These are phyloP conservation scores for Melanotaenia parkinsoni DNA, from an alignment of 2,797 vertebrate species.

Conservation along the genomic window DNA sequence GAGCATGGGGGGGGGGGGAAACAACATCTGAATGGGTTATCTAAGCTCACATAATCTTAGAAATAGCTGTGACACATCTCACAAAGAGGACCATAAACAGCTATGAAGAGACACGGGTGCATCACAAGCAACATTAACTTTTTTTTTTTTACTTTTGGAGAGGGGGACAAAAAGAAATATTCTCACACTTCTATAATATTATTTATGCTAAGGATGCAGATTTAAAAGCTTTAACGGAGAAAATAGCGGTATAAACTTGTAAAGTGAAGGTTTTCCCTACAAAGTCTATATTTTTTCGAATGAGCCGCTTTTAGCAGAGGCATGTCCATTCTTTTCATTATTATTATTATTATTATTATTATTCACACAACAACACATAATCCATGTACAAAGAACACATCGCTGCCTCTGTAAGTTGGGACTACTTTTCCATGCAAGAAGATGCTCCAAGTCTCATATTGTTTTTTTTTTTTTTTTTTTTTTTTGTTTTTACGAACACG, in stretches of 20 bases:
- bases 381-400: constrained; percentile 6
- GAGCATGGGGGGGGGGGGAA: neutral
- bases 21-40: constrained; percentile 5
- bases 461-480: too few relatives aligned
- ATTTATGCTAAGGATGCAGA: neutral
- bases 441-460: neutral
- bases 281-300: too few relatives aligned
- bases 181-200: neutral
- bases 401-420: neutral
- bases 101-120: neutral
- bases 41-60: neutral
- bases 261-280: neutral
- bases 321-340: neutral
- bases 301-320: too few relatives aligned
- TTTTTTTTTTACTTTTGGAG: too few relatives aligned
- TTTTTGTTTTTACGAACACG: neutral
- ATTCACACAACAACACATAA: neutral
- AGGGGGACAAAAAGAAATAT: neutral
- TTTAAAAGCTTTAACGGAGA: neutral
- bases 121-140: neutral
- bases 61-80: neutral
- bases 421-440: constrained; percentile 36
- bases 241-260: neutral
- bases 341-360: constrained; percentile 9
- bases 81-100: neutral